Base-by-base conservation (phyloP, 2,888 invertebrate species). In the Drosophila eohydei region DNA sequence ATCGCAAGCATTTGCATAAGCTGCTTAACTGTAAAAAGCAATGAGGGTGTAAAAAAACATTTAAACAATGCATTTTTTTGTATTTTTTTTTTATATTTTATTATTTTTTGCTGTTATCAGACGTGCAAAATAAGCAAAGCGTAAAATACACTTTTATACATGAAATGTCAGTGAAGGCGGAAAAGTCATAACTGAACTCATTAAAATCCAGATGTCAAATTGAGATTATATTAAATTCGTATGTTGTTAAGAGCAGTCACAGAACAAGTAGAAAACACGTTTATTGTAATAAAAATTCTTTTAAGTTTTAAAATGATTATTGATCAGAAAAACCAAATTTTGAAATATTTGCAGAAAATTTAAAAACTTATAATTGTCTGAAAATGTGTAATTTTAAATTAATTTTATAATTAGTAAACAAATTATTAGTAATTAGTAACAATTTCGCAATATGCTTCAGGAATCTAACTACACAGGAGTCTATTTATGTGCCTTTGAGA, bases 1-100 rank as follows among this genome's bases (percentile, higher is more conserved):
- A 46, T 46, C 46, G 63, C 60, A 60, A 57, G 46, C 48, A 74
- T 76, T 76, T 76, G 63, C 80, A 76, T 75, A 79, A 74, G 61
- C 65, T 43, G 16, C 21, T 41, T 55, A 54, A 50, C 32, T 43
- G 63, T 44, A 26, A 41, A 61, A 60, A n/a, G 21, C 16, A 46
- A 40, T 44, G 11, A 8, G 30, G 16, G 16, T 48, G 38, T 26
- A 26, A 12, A 5, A 51, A 32, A 71, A 32, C 16, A 55, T 30
- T 44, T 56, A 48, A 44, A 66, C 30, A 32, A 64, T 52, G 30
- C 54, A 50, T 38, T 48, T 46, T n/a, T 16, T 11, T 51, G 26
- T 46, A 40, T 8, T 41, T 21, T 28, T 30, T 50, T 5, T 26
- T 21, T 50, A n/a, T 41, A 28, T 16, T 51, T n/a, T 41, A 21